These are phyloP conservation scores for Eucidaris tribuloides DNA, from an alignment of 35 echinoderm and acorn worm genomes.

Conservation along the genomic window DNA sequence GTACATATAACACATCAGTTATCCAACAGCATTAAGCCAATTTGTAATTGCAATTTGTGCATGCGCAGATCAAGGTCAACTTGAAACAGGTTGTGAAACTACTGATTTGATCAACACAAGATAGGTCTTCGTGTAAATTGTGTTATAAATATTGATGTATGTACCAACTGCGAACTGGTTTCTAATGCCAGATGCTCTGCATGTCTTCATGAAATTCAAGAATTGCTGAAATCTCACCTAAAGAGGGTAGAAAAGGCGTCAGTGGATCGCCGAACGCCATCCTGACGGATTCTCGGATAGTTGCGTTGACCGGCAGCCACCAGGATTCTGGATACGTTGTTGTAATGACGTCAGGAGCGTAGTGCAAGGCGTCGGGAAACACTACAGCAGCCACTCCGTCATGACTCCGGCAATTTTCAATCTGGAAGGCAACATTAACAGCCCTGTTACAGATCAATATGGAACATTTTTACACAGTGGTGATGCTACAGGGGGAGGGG, in stretches of 20 bases:
- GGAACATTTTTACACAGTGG: not conserved
- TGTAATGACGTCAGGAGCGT: not conserved
- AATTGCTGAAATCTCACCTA: conserved; percentile 46
- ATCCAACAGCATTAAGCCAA: too few species aligned
- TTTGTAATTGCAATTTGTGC: too few species aligned
- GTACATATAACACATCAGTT: too few species aligned
- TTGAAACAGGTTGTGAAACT: too few species aligned
- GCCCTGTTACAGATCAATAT: not conserved
- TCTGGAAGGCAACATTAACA: conserved; percentile 28
- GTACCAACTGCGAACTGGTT: too few species aligned
- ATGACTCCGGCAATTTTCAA: not conserved
- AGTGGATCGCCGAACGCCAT: conserved; percentile 54
- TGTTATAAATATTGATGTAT: too few species aligned
- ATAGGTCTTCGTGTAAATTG: too few species aligned
- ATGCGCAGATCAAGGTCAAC: too few species aligned
- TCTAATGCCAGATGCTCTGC: too few species aligned
- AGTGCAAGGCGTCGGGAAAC: not conserved
- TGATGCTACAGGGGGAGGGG: not conserved
- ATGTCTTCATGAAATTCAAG: too few species aligned
- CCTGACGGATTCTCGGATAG: conserved; percentile 34
- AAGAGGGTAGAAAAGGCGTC: conserved; percentile 56
- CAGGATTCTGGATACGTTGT: not conserved
- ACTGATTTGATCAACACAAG: too few species aligned
- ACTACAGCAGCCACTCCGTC: not conserved
- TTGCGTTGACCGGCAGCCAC: conserved; percentile 47